Evolutionary conservation across 1,140 invertebrate genomes (phyloP), one percentile per base, ranked within the genome.

Genomic region (Antheraea mylitta): DNA sequence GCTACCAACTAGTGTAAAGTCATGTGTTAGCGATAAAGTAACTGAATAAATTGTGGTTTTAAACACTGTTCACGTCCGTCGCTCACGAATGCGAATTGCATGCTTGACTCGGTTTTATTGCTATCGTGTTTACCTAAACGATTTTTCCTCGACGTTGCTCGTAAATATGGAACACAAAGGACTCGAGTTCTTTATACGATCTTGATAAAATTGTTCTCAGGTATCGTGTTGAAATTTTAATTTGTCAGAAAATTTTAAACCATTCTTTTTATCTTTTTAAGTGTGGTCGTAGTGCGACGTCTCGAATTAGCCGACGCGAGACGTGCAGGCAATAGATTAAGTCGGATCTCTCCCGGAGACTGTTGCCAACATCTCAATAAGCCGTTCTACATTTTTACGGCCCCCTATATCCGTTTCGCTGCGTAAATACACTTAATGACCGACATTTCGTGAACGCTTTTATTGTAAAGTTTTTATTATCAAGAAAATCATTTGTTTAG

Each of bases 401-500:
- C 80, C 80, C 65, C 78, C 82, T 84, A 86, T 86, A 91, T 91
- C 85, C 87, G 87, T 87, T 88, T 82, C 82, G 79, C 80, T 86
- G 84, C 82, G 79, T 88, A 89, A 91, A 89, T 88, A 88, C 81
- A 83, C 82, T 89, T 89, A 91, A 91, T 89, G 81, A 82, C 86
- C 83, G 81, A 86, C 87, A 89, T 88, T 87, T 87, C 78, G 82
- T 87, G 81, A 87, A 81, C 82, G 83, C 77, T 89, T 90, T 90
- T 89, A 90, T 88, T 87, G 86, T 89, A 80, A 89, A 89, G 84
- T 89, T 89, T 90, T 91, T 89, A 87, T 85, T 86, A 88, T 88
- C 81, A 78, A 80, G 80, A 87, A 85, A 84, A 85, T 87, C 85
- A 83, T 89, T 85, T 89, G 89, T 89, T 87, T 88, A 89, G 85